Percentiles rank a stretch among this genome's conserved stretches.
phyloP scores from a whole-genome alignment of 1,140 invertebrate species.

The Drosophila simulans region DNA sequence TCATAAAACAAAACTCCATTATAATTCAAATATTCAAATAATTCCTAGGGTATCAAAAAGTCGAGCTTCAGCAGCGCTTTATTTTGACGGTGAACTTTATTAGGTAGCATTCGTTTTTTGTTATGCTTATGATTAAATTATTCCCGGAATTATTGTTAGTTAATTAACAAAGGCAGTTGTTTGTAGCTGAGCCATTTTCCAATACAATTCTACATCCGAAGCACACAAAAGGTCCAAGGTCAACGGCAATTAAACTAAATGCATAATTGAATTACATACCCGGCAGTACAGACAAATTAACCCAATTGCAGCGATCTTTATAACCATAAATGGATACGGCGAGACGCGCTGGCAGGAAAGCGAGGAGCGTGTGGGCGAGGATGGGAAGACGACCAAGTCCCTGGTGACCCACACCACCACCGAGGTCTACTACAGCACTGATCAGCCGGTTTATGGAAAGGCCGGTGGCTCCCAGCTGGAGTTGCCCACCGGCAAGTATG shows the following conservation, averaged over 20 bases:
- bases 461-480: conserved; percentile 85
- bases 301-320: conserved; percentile 85
- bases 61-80: neutral
- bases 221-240: conserved; percentile 29
- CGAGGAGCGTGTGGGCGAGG: conserved; percentile 85
- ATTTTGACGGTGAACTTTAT: conserved; percentile 1
- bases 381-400: conserved; percentile 73
- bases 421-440: conserved; percentile 71
- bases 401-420: conserved; percentile 64
- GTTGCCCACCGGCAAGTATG: conserved; percentile 86
- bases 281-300: conserved; percentile 57
- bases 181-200: conserved; percentile 11
- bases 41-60: neutral
- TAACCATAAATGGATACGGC: conserved; percentile 87
- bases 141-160: conserved; percentile 22
- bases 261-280: conserved; percentile 53
- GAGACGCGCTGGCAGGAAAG: conserved; percentile 87
- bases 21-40: no score
- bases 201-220: conserved; percentile 15
- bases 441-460: conserved; percentile 71
- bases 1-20: no score
- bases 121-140: conserved; percentile 13
- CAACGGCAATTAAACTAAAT: conserved; percentile 57
- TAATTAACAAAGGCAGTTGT: conserved; percentile 8
- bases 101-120: neutral